A percentile compares a stretch with the other conserved stretches of the same genome.
Evolutionary conservation across 2,888 invertebrate species (phyloP).

Genomic region (Anodontia alba): DNA sequence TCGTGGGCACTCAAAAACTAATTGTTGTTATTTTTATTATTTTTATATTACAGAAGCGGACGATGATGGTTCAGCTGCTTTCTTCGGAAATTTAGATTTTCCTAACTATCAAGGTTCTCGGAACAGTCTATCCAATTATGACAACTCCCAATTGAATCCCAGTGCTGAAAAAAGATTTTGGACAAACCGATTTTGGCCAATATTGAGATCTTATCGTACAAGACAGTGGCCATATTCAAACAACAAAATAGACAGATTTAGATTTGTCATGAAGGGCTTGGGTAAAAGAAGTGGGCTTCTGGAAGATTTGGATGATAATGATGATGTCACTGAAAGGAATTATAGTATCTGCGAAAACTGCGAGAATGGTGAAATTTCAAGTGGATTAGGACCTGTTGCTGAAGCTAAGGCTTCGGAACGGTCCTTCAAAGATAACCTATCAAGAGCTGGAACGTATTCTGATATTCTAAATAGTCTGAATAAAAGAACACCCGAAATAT

Average conservation of each 20-base stretch:
- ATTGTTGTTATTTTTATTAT: too few relatives aligned
- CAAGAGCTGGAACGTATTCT: not conserved
- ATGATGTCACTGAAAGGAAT: not conserved
- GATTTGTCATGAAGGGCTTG: not conserved
- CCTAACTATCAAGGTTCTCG: too few relatives aligned
- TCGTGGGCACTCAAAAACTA: too few relatives aligned
- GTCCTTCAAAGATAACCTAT: not conserved
- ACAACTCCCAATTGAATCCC: too few relatives aligned
- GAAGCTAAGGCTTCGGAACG: too few relatives aligned
- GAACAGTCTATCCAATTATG: too few relatives aligned
- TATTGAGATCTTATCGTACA: not conserved
- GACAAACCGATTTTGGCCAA: not conserved
- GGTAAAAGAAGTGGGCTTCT: not conserved
- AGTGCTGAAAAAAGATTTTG: constrained; percentile 3
- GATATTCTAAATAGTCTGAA: not conserved
- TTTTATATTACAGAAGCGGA: too few relatives aligned
- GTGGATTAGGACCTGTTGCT: too few relatives aligned
- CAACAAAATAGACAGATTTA: not conserved
- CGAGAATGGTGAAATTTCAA: not conserved
- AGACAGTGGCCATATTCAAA: not conserved
- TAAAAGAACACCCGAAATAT: constrained; percentile 15
- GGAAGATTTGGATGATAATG: not conserved
- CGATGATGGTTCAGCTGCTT: too few relatives aligned
- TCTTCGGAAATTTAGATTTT: too few relatives aligned
- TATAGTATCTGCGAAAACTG: not conserved